Evolutionary conservation across 2,797 vertebrate species (phyloP).

Genomic region (Gobionotothen gibberifrons): DNA sequence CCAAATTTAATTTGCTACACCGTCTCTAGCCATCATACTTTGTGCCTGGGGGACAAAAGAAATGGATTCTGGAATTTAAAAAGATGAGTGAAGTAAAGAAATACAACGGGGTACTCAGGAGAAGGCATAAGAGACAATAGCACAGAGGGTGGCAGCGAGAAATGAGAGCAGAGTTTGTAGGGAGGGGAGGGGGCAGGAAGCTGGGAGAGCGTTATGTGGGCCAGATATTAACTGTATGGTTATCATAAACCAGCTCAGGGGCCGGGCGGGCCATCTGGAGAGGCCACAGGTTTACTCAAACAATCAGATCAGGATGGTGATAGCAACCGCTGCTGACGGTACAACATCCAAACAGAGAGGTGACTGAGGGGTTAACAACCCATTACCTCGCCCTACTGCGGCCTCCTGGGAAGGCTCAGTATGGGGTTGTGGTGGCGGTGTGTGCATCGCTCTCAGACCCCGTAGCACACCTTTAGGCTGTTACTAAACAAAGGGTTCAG

Average conservation of each 20-base stretch:
- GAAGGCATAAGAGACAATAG: conserved; percentile 70
- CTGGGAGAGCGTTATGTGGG: conserved; percentile 57
- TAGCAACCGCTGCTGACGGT: conserved; percentile 45
- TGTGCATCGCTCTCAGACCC: conserved; percentile 39
- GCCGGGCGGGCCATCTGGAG: conserved; percentile 57
- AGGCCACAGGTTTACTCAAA: conserved; percentile 68
- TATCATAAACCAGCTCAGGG: conserved; percentile 64
- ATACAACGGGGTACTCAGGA: conserved; percentile 68
- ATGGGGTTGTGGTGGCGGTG: conserved; percentile 26
- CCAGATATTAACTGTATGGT: conserved; percentile 73
- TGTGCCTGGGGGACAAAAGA: conserved; percentile 68
- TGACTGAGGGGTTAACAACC: conserved; percentile 62
- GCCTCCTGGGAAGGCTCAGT: conserved; percentile 41
- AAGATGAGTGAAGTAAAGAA: conserved; percentile 77
- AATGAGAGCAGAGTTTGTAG: conserved; percentile 69
- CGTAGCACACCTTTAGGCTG: conserved; percentile 66
- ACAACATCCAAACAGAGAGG: conserved; percentile 39
- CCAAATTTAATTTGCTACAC: conserved; percentile 79
- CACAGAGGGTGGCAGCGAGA: conserved; percentile 72
- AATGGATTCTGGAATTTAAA: conserved; percentile 80
- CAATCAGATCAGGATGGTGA: conserved; percentile 59
- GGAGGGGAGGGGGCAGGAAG: neutral
- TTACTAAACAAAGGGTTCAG: conserved; percentile 59
- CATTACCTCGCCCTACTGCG: conserved; percentile 63
- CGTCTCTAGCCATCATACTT: conserved; percentile 67